Base-by-base conservation (phyloP, 1,140 invertebrate genomes). In the Centruroides vittatus region DNA sequence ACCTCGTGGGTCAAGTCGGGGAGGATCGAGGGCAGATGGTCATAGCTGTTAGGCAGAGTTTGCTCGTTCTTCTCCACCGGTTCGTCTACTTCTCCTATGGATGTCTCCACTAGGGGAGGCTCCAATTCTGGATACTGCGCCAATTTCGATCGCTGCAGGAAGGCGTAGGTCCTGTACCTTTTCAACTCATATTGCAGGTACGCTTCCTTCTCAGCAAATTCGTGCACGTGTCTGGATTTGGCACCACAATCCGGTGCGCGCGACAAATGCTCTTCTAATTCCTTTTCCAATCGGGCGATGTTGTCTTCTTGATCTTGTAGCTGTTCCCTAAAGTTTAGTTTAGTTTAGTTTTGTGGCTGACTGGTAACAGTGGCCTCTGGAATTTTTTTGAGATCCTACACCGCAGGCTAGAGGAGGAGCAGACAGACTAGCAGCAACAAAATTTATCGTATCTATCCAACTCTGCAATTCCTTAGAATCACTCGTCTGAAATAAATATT, bases 361-460 rank as follows among this genome's bases (percentile, higher is more conserved):
- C 89, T 54, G 93, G 92, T 72, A 96, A 77, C 59, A 95, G 81
- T 52, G 91, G 91, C 53, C 91, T 81, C 75, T 95, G 91, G 76
- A 97, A 96, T 74, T 91, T 91, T 86, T 85, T 73, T 93, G 88
- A 63, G 90, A 93, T 58, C 92, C 91, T 50, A 93, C 88, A 47
- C 85, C 90, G 64, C 88, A 86, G 35, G 93, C 88, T 54, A 98
- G 80, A n/a, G 91, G 89, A 62, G 91, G 89, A 58, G 91, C 86
- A 35, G 93, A 98, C 70, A 95, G 88, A 69, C 86, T 87, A 46
- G 93, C 93, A 68, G 92, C 92, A 46, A 97, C 93, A 75, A 89
- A 93, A 77, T 98, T 98, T 61, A 98, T 92, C 11, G 89, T 92
- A 73, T 96, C 90, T 68, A 96, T 89, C 93, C 93, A 98, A 34